Percentiles rank a stretch among this genome's conserved stretches.
Evolutionary conservation across 2,888 invertebrate species (phyloP).

Genomic region (Tyria jacobaeae): DNA sequence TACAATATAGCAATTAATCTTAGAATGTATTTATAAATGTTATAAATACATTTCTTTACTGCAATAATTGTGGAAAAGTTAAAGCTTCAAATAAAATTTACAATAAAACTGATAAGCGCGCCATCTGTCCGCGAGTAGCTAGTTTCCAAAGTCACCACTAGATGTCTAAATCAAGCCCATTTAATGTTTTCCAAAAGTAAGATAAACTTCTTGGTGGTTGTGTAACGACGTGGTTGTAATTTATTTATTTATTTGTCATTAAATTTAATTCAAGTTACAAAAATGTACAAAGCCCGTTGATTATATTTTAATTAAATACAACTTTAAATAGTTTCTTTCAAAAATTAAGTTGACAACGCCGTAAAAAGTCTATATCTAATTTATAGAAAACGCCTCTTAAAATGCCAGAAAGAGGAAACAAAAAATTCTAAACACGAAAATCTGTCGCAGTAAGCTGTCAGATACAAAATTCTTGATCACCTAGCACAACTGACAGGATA

Average conservation of each 20-base stretch:
- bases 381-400: slow-evolving; percentile 30
- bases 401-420: slow-evolving; percentile 59
- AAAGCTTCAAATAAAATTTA: not conserved
- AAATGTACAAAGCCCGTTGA: not conserved
- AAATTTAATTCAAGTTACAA: not conserved
- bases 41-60: no score
- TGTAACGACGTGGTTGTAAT: not conserved
- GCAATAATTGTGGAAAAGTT: not conserved
- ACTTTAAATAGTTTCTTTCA: not conserved
- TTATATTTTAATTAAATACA: not conserved
- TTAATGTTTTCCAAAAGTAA: not conserved
- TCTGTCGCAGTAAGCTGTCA: slow-evolving; percentile 66
- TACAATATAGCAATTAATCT: no score
- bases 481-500: slow-evolving; percentile 44
- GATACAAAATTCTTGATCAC: slow-evolving; percentile 59
- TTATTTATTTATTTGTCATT: not conserved
- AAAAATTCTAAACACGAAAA: slow-evolving; percentile 76
- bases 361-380: slow-evolving; percentile 9
- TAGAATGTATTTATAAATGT: not conserved
- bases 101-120: slow-evolving; percentile 45
- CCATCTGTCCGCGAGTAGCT: slow-evolving; percentile 73
- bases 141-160: slow-evolving; percentile 52
- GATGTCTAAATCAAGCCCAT: slow-evolving; percentile 54
- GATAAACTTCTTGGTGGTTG: not conserved
- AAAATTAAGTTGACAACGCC: not conserved